These are phyloP conservation scores for Galagoides demidoff DNA, from an alignment of 2,797 vertebrate genomes.

Conservation along the genomic window DNA sequence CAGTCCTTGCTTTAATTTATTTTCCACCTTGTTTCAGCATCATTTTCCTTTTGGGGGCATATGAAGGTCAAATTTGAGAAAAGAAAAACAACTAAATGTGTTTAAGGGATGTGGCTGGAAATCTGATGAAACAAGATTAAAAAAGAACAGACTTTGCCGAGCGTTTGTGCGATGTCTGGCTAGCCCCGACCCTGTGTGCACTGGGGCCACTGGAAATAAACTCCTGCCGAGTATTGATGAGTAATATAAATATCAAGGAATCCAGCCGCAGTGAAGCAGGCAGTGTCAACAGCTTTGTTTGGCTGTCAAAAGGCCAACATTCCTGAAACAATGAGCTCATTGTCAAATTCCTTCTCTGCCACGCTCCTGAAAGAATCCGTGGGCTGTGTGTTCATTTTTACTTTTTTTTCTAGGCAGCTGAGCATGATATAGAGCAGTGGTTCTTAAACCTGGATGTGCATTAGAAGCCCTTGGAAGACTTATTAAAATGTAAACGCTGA, in stretches of 20 bases:
- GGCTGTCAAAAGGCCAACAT: constrained; percentile 31
- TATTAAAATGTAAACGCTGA: neutral
- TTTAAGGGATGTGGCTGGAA: constrained; percentile 7
- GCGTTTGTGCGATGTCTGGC: neutral
- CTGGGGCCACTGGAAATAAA: neutral
- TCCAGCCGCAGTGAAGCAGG: neutral
- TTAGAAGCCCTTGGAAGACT: neutral
- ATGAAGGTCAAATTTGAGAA: constrained; percentile 39
- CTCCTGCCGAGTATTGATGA: neutral
- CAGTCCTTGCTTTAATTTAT: constrained; percentile 23
- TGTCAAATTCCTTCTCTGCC: neutral
- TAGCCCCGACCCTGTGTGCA: neutral
- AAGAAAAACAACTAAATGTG: neutral
- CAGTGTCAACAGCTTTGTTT: neutral
- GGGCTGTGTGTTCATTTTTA: constrained; percentile 29
- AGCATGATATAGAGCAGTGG: neutral
- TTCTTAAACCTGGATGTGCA: neutral
- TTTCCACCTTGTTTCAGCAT: constrained; percentile 49
- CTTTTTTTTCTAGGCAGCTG: neutral
- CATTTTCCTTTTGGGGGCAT: neutral
- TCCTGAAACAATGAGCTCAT: constrained; percentile 70
- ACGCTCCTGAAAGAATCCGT: neutral
- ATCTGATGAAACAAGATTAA: neutral
- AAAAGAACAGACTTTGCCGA: neutral
- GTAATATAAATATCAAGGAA: neutral